These are phyloP conservation scores for Eubucco bourcierii DNA, from an alignment of 2,113 vertebrate species.

Conservation along the genomic window DNA sequence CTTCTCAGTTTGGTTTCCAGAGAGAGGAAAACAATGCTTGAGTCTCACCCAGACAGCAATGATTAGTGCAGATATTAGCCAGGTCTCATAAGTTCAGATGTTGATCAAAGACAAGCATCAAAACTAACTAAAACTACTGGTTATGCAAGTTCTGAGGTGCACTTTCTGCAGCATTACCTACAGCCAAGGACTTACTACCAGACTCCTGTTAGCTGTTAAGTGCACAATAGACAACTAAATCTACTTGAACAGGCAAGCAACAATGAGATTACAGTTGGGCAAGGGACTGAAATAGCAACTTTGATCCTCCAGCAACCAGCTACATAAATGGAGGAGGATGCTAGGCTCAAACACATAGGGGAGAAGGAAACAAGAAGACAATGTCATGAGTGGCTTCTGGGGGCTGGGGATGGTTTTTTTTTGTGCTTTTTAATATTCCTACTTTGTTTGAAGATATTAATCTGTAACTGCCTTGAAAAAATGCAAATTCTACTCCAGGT, in stretches of 20 bases:
- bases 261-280: conserved; percentile 39
- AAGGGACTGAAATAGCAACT: conserved; percentile 56
- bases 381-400: neutral
- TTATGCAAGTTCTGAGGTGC: neutral
- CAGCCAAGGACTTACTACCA: neutral
- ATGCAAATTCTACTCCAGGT: neutral
- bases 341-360: neutral
- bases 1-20: neutral
- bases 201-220: neutral
- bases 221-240: conserved; percentile 10
- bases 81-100: neutral
- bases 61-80: neutral
- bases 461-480: neutral
- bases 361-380: neutral
- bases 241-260: conserved; percentile 17
- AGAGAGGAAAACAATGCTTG: neutral
- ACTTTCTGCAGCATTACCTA: neutral
- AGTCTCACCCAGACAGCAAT: neutral
- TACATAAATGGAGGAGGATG: neutral
- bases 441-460: neutral
- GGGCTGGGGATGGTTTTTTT: neutral
- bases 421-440: neutral
- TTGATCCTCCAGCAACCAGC: conserved; percentile 20
- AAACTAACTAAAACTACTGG: neutral
- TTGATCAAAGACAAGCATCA: neutral